phyloP scores from a whole-genome alignment of 2,888 invertebrate species.

The Andrena trimmerana region DNA sequence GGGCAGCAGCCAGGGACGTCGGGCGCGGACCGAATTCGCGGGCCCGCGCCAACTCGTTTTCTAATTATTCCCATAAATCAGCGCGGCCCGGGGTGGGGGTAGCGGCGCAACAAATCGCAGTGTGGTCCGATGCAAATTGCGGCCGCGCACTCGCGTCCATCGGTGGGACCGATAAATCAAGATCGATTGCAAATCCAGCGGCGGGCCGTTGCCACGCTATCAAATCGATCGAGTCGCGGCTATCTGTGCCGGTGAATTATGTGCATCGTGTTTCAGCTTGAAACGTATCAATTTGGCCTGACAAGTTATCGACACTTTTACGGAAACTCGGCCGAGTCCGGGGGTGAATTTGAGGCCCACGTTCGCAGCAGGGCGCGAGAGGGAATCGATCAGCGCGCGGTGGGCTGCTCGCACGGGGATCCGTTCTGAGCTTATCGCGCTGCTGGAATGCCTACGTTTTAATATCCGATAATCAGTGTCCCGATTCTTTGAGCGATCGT shows the following conservation, averaged over 20 bases:
- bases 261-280: constrained; percentile 20
- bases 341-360: neutral
- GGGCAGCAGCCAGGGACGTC: neutral
- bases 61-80: constrained; percentile 58
- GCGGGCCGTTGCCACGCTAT: constrained; percentile 35
- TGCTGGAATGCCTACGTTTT: too few species aligned
- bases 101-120: constrained; percentile 45
- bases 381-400: neutral
- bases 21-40: constrained; percentile 20
- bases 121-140: constrained; percentile 57
- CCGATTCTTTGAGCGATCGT: too few species aligned
- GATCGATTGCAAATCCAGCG: constrained; percentile 50
- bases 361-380: neutral
- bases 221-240: constrained; percentile 50
- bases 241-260: constrained; percentile 39
- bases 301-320: constrained; percentile 45
- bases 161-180: constrained; percentile 52
- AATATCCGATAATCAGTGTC: too few species aligned
- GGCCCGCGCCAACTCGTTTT: constrained; percentile 32
- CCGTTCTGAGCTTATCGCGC: too few species aligned
- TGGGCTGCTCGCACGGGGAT: neutral
- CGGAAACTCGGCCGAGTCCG: neutral
- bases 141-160: constrained; percentile 34
- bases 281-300: constrained; percentile 45
- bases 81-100: neutral